Evolutionary conservation across 2,113 vertebrate genomes (phyloP).

Genomic region (Onychorhynchus coronatus): DNA sequence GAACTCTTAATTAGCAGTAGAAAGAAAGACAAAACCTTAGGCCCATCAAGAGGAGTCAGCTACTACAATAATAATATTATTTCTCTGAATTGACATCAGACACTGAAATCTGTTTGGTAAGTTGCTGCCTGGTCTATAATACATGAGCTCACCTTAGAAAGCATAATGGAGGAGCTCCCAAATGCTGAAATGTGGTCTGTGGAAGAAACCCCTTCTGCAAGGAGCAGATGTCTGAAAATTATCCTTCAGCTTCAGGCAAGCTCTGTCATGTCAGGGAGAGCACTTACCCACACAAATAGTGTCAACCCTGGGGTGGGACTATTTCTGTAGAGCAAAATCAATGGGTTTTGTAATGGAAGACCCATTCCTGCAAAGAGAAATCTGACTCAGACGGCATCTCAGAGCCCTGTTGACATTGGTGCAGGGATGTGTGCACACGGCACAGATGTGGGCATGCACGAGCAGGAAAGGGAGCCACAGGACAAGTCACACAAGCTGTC

Average conservation of each 20-base stretch:
- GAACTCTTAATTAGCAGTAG: not conserved
- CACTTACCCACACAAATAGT: not conserved
- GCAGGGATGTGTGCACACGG: not conserved
- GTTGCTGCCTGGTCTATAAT: not conserved
- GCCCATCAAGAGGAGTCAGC: not conserved
- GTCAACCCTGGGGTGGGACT: not conserved
- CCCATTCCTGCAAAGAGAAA: not conserved
- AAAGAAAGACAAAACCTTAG: not conserved
- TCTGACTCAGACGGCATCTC: not conserved
- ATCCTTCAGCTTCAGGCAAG: constrained; percentile 22
- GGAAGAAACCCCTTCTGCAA: constrained; percentile 9
- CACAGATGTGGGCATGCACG: accelerated
- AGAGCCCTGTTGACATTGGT: not conserved
- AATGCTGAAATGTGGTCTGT: not conserved
- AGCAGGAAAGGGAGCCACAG: not conserved
- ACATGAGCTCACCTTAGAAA: not conserved
- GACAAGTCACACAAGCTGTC: not conserved
- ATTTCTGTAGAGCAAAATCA: not conserved
- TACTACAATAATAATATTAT: not conserved
- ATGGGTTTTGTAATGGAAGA: not conserved
- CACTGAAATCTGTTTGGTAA: not conserved
- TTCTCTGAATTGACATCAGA: not conserved
- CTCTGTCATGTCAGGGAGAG: constrained; percentile 28
- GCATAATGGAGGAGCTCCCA: not conserved
- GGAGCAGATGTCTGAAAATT: constrained; percentile 48